Conservation (phyloP, 35 echinoderm and acorn worm genomes). For the Acanthaster planci region DNA sequence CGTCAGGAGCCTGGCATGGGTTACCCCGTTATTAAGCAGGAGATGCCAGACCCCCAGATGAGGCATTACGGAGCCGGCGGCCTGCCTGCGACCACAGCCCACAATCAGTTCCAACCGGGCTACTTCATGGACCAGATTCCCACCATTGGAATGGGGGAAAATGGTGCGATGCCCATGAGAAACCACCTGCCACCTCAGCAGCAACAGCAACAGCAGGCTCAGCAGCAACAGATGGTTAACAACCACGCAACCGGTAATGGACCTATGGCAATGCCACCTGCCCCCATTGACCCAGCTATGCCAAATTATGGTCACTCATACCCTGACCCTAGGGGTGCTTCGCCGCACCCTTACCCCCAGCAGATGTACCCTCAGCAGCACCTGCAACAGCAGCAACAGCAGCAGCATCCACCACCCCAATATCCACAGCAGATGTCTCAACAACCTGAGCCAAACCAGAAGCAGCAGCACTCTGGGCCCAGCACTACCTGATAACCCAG, state of each 20-base stretch:
- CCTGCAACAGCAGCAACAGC: conserved; percentile 33
- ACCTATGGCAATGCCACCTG: conserved; percentile 12
- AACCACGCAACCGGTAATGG: conserved; percentile 16
- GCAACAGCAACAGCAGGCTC: conserved; percentile 33
- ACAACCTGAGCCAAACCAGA: conserved; percentile 28
- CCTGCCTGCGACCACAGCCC: background rate
- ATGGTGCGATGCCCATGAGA: conserved; percentile 8
- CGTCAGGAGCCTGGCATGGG: conserved; percentile 40
- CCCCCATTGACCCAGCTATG: conserved; percentile 23
- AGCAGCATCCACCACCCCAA: conserved; percentile 56
- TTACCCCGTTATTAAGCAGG: conserved; percentile 52
- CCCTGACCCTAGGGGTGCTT: conserved; percentile 12
- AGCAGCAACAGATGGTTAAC: conserved; percentile 1
- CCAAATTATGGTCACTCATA: conserved; percentile 39
- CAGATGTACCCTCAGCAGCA: conserved; percentile 22
- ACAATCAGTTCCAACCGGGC: conserved; percentile 24
- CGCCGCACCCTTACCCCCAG: conserved; percentile 10
- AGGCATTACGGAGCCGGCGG: background rate
- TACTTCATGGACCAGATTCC: conserved; percentile 65
- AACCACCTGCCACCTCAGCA: background rate
- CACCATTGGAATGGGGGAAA: conserved; percentile 30
- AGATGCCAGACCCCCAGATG: conserved; percentile 19
- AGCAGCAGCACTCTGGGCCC: conserved; percentile 25
- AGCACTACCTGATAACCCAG: background rate
- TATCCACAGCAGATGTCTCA: conserved; percentile 41